These are phyloP conservation scores for Drosophila chauvacae DNA, from an alignment of 1,140 invertebrate genomes.

Conservation along the genomic window DNA sequence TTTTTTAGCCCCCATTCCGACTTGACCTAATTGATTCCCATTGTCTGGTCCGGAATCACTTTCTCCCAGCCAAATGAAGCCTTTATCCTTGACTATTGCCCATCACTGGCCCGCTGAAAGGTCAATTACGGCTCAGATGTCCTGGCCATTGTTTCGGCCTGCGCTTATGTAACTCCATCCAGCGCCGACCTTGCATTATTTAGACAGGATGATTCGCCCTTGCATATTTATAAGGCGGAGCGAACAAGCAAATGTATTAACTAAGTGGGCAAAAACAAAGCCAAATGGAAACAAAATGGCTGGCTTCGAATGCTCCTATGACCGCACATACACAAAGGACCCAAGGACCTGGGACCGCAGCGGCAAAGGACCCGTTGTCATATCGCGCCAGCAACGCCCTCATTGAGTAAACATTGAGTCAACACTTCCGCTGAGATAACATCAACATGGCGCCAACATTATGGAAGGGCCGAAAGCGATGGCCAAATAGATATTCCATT, in stretches of 20 bases:
- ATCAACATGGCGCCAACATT: slow-evolving; percentile 83
- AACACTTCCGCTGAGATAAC: slow-evolving; percentile 79
- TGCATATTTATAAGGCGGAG: slow-evolving; percentile 71
- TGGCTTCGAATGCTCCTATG: slow-evolving; percentile 33
- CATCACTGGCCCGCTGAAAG: slow-evolving; percentile 38
- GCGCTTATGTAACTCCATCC: slow-evolving; percentile 44
- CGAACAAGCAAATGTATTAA: slow-evolving; percentile 63
- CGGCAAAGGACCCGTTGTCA: slow-evolving; percentile 41
- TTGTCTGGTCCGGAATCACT: slow-evolving; percentile 23
- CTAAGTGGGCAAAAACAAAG: slow-evolving; percentile 55
- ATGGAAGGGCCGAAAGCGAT: slow-evolving; percentile 70
- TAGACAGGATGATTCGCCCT: slow-evolving; percentile 39
- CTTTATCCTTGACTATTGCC: slow-evolving; percentile 21
- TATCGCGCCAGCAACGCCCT: slow-evolving; percentile 72
- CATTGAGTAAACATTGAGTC: slow-evolving; percentile 83
- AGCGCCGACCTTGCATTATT: slow-evolving; percentile 67
- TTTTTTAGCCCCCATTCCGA: slow-evolving; percentile 1
- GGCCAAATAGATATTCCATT: slow-evolving; percentile 76
- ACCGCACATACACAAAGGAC: slow-evolving; percentile 44
- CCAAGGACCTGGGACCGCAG: slow-evolving; percentile 22
- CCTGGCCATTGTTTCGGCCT: slow-evolving; percentile 23
- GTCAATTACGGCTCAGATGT: slow-evolving; percentile 30
- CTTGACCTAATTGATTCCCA: slow-evolving; percentile 26
- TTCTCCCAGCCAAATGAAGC: slow-evolving; percentile 21
- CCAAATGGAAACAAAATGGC: slow-evolving; percentile 62